phyloP scores from a whole-genome alignment of 2,113 vertebrate species.

The Trinectes maculatus region DNA sequence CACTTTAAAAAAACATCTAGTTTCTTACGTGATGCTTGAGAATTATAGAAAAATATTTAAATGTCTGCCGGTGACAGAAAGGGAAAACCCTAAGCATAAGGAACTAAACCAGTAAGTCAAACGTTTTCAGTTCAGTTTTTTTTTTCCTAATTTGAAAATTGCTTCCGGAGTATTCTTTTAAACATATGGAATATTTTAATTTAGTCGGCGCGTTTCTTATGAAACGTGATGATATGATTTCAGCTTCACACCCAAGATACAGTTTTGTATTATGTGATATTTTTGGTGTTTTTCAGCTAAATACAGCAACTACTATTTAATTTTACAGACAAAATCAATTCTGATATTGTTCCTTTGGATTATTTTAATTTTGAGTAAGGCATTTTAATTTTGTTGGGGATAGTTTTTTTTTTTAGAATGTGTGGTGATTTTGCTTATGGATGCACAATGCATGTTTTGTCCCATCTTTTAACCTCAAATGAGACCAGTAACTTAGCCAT shows the following conservation, averaged over 20 bases:
- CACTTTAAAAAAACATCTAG: constrained; percentile 23
- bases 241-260: constrained; percentile 15
- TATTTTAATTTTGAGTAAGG: constrained; percentile 35
- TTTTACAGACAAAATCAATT: constrained; percentile 40
- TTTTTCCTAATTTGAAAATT: constrained; percentile 20
- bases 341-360: constrained; percentile 33
- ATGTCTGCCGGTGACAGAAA: constrained; percentile 71
- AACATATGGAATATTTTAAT: constrained; percentile 25
- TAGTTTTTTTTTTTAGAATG: constrained; percentile 48
- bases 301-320: constrained; percentile 50
- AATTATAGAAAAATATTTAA: constrained; percentile 41
- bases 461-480: constrained; percentile 59
- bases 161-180: constrained; percentile 18
- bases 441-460: constrained; percentile 68
- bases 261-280: constrained; percentile 14
- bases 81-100: constrained; percentile 39
- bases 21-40: constrained; percentile 31
- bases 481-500: constrained; percentile 52
- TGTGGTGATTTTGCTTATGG: constrained; percentile 38
- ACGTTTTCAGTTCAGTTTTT: constrained; percentile 43
- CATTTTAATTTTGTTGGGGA: constrained; percentile 37
- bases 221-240: constrained; percentile 30
- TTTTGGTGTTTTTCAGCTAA: constrained; percentile 42
- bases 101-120: constrained; percentile 69
- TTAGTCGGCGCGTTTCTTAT: constrained; percentile 29